Conservation (phyloP, 2,113 vertebrate species). For the Uropsilus gracilis region DNA sequence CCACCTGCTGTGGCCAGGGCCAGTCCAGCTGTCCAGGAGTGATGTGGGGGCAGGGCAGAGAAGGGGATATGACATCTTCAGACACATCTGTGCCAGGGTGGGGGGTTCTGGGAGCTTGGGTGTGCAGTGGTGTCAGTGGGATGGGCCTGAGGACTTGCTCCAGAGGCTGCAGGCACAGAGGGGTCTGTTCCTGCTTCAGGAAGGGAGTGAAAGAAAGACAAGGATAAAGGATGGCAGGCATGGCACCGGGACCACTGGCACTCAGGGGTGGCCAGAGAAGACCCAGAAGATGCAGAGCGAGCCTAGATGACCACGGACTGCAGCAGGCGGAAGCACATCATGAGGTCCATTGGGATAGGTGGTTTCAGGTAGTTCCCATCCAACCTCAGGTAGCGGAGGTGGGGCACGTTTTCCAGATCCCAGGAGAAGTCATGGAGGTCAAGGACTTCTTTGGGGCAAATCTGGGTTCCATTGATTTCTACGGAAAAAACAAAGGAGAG, state of each 20-base stretch:
- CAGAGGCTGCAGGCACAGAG: not conserved
- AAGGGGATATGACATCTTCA: not conserved
- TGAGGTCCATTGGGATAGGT: conserved; percentile 94
- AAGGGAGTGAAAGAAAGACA: not conserved
- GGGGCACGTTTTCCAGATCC: conserved; percentile 86
- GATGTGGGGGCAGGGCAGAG: not conserved
- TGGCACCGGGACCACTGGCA: conserved; percentile 17
- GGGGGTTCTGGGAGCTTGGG: not conserved
- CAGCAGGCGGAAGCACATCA: conserved; percentile 97
- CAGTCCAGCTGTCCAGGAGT: not conserved
- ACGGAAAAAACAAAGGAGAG: conserved; percentile 41
- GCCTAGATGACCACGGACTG: conserved; percentile 93
- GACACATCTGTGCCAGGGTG: not conserved
- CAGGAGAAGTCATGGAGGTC: conserved; percentile 85
- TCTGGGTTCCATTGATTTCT: conserved; percentile 95
- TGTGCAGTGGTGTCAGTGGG: not conserved
- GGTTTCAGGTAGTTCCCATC: conserved; percentile 95
- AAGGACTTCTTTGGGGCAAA: conserved; percentile 89
- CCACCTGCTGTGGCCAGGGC: not conserved
- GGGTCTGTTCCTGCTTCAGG: not conserved
- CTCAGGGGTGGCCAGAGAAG: conserved; percentile 67
- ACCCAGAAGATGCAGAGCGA: not conserved
- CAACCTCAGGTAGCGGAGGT: conserved; percentile 94
- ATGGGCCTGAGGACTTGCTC: not conserved
- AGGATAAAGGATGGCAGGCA: not conserved